Base-by-base conservation (phyloP, 2,113 vertebrate genomes). In the Hippocampus zosterae region DNA sequence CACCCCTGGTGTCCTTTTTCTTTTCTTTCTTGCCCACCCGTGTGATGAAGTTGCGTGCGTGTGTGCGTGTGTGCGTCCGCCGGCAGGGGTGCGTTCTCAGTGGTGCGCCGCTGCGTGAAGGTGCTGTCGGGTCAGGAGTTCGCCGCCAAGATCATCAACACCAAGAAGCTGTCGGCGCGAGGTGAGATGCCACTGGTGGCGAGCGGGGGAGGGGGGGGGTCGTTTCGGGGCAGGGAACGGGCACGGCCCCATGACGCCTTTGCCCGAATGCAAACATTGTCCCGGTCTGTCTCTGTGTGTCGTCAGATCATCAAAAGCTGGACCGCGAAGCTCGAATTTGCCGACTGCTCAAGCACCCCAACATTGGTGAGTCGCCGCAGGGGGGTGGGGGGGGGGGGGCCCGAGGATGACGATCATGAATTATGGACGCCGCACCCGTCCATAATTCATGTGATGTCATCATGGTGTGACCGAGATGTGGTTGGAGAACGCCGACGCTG, bases 251-350 rank as follows among this genome's bases (percentile, higher is more conserved):
- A n/a, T 10, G 19, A 55, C 52, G 52, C 23, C 27, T 16, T 16
- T 2, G 18, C 3, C 59, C 10, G 1, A 61, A 7, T 61, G 19
- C 8, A 44, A 64, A 21, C 8, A 8, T n/a, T 65, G 6, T 40
- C 9, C 29, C n/a, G n/a, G n/a, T 72, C 33, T n/a, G 19, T 18
- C 77, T 13, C 67, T 63, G 12, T 16, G n/a, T 71, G 23, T 71
- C 0, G 68, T 59, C 80, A 92, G 91, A 92, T 83, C 91, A 92
- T 74, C 91, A 92, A 82, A 92, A 92, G 85, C 75, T 91, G 82
- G 91, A 92, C 74, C 85, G 91, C 7, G 91, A 92, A 76, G 91
- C 90, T 68, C 82, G 91, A 69, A 92, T 92, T 82, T 91, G 91
- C 78, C 87, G 91, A 57, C 71, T 92, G 62, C 85, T 92, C 61